Base-by-base conservation (phyloP, 2,888 invertebrate species). In the Corythucha ciliata region DNA sequence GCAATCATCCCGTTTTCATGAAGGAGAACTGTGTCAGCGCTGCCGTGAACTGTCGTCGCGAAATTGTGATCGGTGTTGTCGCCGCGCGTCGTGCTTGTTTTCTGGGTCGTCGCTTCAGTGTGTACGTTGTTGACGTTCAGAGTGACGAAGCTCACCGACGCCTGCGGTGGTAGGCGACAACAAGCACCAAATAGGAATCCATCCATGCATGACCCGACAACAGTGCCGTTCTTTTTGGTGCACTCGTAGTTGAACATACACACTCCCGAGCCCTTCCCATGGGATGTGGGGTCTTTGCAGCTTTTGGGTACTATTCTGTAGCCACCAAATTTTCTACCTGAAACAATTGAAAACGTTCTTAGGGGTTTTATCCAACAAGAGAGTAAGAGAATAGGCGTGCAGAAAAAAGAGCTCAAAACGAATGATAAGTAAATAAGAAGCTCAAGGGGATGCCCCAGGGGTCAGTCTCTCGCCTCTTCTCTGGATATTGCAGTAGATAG, bases 211-310 rank as follows among this genome's bases (percentile, higher is more conserved):
- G 90, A 83, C 0, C 90, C 89, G 0, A 91, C 85, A 59, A 89
- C 83, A 65, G 83, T 79, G 0, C 91, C 91, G 0, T 78, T 79
- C 56, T 85, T 72, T 60, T 81, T 81, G 1, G 75, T 73, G 65
- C 91, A 91, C 66, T 91, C 89, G 64, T 88, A 87, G 70, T 91
- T 90, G 72, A 91, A 92, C 91, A 91, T 91, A 69, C 91, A 91
- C 63, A 88, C 81, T 32, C 83, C 84, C 7, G 46, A 53, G 12
- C 40, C 53, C 36, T 57, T 58, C 20, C 54, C 57, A 39, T 71
- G 74, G 18, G 79, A 71, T 32, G 79, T 76, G 4, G 81, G 76
- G 18, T 85, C 80, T 63, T 81, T 80, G 69, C 89, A 89, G 60
- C 80, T 77, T 58, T 81, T 78, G 4, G 88, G 88, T 12, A 86